Conservation (phyloP, 2,888 invertebrate genomes). For the Entomobrya proxima region DNA sequence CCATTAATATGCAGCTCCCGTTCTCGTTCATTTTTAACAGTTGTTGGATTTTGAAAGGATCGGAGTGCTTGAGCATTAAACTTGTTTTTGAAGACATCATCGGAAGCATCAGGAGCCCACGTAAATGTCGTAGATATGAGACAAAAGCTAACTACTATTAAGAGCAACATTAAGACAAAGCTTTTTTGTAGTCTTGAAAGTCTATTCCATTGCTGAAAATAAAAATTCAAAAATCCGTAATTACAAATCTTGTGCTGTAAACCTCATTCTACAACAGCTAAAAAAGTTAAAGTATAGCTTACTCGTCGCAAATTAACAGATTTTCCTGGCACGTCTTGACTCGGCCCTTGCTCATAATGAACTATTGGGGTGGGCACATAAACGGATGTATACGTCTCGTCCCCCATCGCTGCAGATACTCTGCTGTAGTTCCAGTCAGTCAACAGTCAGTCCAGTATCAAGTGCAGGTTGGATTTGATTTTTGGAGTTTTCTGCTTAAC, state of each 20-base stretch:
- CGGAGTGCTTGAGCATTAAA: conserved; percentile 23
- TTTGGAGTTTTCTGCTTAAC: background rate
- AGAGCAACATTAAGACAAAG: conserved; percentile 83
- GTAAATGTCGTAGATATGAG: conserved; percentile 53
- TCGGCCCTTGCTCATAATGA: conserved; percentile 26
- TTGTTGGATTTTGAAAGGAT: background rate
- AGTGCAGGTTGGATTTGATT: background rate
- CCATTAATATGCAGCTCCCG: background rate
- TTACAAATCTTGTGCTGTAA: background rate
- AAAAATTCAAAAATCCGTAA: conserved; percentile 14
- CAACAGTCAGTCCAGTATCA: too few species aligned
- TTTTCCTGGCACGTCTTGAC: conserved; percentile 29
- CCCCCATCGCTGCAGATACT: conserved; percentile 56
- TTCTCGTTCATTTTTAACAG: background rate
- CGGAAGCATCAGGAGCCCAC: conserved; percentile 52
- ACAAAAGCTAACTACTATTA: conserved; percentile 81
- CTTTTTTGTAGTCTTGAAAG: conserved; percentile 89
- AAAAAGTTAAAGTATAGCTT: background rate
- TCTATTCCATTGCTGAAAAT: conserved; percentile 88
- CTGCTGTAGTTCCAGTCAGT: too few species aligned
- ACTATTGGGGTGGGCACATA: conserved; percentile 66
- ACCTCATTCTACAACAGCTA: background rate
- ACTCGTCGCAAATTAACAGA: conserved; percentile 69
- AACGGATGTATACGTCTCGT: conserved; percentile 70
- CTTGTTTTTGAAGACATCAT: conserved; percentile 31